Percentiles rank a stretch among this genome's conserved stretches.
phyloP scores from a whole-genome alignment of 1,140 invertebrate species.

The Pogonognathellus flavescens region DNA sequence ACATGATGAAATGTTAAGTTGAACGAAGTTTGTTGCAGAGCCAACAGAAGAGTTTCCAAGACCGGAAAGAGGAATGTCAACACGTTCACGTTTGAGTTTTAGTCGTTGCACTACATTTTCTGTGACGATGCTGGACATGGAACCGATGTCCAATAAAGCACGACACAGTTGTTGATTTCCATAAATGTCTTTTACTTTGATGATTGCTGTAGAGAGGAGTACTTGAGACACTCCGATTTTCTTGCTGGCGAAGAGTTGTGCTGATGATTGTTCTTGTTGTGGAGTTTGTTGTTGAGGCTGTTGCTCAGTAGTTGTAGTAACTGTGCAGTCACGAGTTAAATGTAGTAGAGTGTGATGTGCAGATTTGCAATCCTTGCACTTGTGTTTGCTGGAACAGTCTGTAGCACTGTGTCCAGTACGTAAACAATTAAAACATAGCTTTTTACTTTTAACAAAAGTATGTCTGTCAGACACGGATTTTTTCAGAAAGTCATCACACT shows the following conservation, averaged over 20 bases:
- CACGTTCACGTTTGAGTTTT: background rate
- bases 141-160: background rate
- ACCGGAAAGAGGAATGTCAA: background rate
- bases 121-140: background rate
- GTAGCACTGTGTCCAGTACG: background rate
- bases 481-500: background rate
- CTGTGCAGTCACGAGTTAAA: background rate
- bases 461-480: background rate
- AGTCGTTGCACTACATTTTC: background rate
- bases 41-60: background rate
- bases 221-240: background rate
- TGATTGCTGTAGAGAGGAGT: background rate
- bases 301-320: too few relatives aligned
- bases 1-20: background rate
- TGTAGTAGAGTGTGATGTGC: conserved; percentile 6
- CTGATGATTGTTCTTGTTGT: background rate
- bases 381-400: background rate
- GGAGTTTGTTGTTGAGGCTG: too few relatives aligned
- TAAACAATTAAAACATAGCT: conserved; percentile 7
- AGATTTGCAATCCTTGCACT: background rate
- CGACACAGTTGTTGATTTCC: background rate
- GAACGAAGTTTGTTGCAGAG: background rate
- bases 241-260: too few relatives aligned
- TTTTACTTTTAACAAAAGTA: background rate
- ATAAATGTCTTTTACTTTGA: background rate